phyloP scores from a whole-genome alignment of 1,140 invertebrate species.

The Eupeodes corollae region DNA sequence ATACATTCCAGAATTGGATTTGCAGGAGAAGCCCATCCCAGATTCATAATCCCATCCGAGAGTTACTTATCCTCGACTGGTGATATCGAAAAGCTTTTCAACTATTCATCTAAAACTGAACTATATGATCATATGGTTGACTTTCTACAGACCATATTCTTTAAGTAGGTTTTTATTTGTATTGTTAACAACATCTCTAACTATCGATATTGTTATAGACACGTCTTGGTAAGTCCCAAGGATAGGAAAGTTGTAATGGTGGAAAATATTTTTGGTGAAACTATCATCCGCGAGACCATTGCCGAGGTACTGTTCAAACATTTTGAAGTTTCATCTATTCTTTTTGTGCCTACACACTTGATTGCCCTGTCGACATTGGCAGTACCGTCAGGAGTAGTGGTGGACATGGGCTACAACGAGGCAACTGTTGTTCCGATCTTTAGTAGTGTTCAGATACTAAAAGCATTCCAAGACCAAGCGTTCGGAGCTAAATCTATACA shows the following conservation, averaged over 20 bases:
- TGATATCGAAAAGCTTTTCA: slow-evolving; percentile 52
- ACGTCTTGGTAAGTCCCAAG: slow-evolving; percentile 83
- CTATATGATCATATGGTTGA: slow-evolving; percentile 77
- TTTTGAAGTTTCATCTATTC: slow-evolving; percentile 69
- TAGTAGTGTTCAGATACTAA: slow-evolving; percentile 70
- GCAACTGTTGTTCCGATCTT: slow-evolving; percentile 70
- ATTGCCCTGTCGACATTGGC: slow-evolving; percentile 68
- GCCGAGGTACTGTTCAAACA: slow-evolving; percentile 86
- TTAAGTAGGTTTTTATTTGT: slow-evolving; percentile 51
- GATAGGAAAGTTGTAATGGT: slow-evolving; percentile 82
- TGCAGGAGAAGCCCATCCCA: slow-evolving; percentile 72
- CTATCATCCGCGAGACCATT: slow-evolving; percentile 69
- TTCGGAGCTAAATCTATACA: slow-evolving; percentile 58
- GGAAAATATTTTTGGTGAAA: slow-evolving; percentile 76
- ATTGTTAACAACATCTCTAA: too few species aligned
- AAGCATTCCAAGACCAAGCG: slow-evolving; percentile 66
- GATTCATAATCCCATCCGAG: slow-evolving; percentile 75
- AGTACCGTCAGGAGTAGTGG: slow-evolving; percentile 62
- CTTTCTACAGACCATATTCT: slow-evolving; percentile 80
- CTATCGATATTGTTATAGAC: slow-evolving; percentile 40
- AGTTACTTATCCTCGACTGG: slow-evolving; percentile 56
- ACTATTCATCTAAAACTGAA: slow-evolving; percentile 60
- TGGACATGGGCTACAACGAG: slow-evolving; percentile 81
- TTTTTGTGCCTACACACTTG: slow-evolving; percentile 69
- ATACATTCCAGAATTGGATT: slow-evolving; percentile 67